These are phyloP conservation scores for Diplazon laetatorius DNA, from an alignment of 2,888 invertebrate genomes.

Conservation along the genomic window DNA sequence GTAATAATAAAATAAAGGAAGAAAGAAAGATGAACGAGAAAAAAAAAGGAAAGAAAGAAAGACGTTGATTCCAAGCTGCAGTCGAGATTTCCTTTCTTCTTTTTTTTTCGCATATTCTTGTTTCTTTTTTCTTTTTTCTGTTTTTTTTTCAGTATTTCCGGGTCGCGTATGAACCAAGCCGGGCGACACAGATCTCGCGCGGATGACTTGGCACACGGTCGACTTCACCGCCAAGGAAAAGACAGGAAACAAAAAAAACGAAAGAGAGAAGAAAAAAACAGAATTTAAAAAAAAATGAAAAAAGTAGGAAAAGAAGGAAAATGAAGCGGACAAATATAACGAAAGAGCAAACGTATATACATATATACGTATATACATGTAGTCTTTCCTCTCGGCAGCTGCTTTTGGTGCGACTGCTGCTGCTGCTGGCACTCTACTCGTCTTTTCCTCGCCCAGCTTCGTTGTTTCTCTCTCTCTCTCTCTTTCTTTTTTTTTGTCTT, in stretches of 20 bases:
- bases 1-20: too few species aligned
- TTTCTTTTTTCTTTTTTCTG: too few species aligned
- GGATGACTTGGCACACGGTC: slow-evolving; percentile 42
- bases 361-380: too few species aligned
- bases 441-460: slow-evolving; percentile 36
- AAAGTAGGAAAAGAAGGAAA: slow-evolving; percentile 4
- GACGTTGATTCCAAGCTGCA: background rate
- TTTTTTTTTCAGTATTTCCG: too few species aligned
- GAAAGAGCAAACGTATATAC: slow-evolving; percentile 40
- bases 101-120: too few species aligned
- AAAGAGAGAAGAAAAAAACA: background rate
- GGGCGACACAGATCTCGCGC: slow-evolving; percentile 14
- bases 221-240: slow-evolving; percentile 36
- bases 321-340: background rate
- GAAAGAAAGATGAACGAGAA: background rate
- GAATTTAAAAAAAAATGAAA: slow-evolving; percentile 1
- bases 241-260: slow-evolving; percentile 41
- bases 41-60: background rate
- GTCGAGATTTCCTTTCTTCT: too few species aligned
- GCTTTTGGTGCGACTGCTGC: too few species aligned
- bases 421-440: slow-evolving; percentile 65
- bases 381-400: slow-evolving; percentile 51
- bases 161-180: slow-evolving; percentile 26
- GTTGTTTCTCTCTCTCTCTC: slow-evolving; percentile 32
- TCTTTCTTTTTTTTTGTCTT: slow-evolving; percentile 36